Evolutionary conservation across 2,888 invertebrate species (phyloP), one percentile per base, ranked within the genome.

Genomic region (Zaprionus obscuricornis): DNA sequence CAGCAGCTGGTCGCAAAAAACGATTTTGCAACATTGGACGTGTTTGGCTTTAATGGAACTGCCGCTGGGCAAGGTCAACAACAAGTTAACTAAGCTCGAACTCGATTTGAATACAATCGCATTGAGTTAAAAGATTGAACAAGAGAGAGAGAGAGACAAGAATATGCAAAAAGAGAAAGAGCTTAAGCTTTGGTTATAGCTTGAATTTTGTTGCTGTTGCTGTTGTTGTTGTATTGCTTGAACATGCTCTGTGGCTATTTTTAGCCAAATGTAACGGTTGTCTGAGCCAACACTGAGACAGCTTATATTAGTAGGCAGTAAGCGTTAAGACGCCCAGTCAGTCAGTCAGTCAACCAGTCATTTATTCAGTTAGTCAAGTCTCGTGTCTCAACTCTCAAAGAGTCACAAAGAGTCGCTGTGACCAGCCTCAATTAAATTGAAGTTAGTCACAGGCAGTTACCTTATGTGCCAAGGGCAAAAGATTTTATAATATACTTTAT

Each of bases 391-490:
- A n/a, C n/a, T n/a, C n/a, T n/a, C n/a, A n/a, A n/a, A n/a, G n/a
- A n/a, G n/a, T n/a, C n/a, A n/a, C n/a, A n/a, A n/a, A n/a, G n/a
- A n/a, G n/a, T n/a, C n/a, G n/a, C n/a, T n/a, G 11, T 7, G 13
- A 31, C 27, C 50, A 49, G 68, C 37, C 66, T 51, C 60, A 70
- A 60, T 68, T 70, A 63, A 70, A 60, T 37, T 24, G 24, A 49
- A 68, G 70, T 82, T 84, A 84, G 85, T 81, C 79, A 84, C 79
- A 81, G 64, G 37, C 60, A 43, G 34, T 47, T 66, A 54, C 57
- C 73, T 78, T 83, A 72, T 79, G 58, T 66, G 81, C 85, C 81
- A 81, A 81, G 81, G 81, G 85, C 85, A 66, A 58, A 31, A 47
- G 56, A 34, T 70, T 13, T 31, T 31, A 31, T n/a, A n/a, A 29